Evolutionary conservation across 2,888 invertebrate species (phyloP), one percentile per base, ranked within the genome.

Genomic region (Dicycla oo): DNA sequence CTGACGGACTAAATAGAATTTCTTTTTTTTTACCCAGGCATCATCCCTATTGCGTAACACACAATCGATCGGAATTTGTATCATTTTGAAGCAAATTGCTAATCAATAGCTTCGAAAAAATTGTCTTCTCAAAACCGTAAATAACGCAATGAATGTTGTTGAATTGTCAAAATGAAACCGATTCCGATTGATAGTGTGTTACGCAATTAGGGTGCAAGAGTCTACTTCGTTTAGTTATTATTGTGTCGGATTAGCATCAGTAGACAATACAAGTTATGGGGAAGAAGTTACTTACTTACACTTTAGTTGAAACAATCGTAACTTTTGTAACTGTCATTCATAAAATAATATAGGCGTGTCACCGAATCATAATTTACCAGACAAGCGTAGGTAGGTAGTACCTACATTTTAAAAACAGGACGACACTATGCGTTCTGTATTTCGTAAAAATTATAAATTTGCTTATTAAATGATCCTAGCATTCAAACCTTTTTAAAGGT

Each of bases 331-430:
- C 7, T 26, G 1, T n/a, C 18, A 23, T 18, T n/a, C n/a, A n/a
- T n/a, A 18, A 40, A 34, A 49, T 54, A 49, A 56, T 20, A 64
- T 13, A 60, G 40, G 56, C 34, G 26, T 66, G 58, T 34, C 53
- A n/a, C 13, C 6, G 26, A 54, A 47, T 20, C 6, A 34, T 76
- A 43, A 38, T 34, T 47, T 30, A 61, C 30, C 68, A 43, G 54
- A 10, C 18, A 43, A 73, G 10, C 18, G 34, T 30, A 45, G 30
- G 10, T 30, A 30, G n/a, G n/a, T n/a, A n/a, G n/a, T n/a, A n/a
- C n/a, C 4, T 30, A 30, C 30, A 64, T 60, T 72, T 60, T 60
- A 43, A 54, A 79, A 72, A 49, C 23, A 63, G 47, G 64, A 45
- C 10, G 26, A 15, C 18, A 40, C 1, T 4, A 53, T 20, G 13